These are phyloP conservation scores for Lamellibrachia luymesi DNA, from an alignment of 1,140 invertebrate genomes.

Conservation along the genomic window DNA sequence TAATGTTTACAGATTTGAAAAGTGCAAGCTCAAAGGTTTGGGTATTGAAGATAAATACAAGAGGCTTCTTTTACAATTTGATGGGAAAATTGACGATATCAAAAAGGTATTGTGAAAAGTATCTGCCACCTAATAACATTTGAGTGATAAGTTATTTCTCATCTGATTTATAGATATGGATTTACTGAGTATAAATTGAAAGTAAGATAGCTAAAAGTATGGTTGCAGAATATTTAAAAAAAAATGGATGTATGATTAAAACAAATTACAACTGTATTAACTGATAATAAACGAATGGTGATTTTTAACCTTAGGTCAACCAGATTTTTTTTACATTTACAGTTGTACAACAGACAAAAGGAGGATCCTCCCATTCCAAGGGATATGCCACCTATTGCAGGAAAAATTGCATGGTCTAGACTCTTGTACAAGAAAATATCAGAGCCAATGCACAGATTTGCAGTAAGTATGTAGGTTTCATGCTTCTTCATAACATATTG, in stretches of 20 bases:
- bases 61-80: slow-evolving; percentile 21
- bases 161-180: not conserved
- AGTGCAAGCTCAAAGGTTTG: slow-evolving; percentile 58
- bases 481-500: not conserved
- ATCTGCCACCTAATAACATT: not conserved
- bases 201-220: not conserved
- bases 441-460: slow-evolving; percentile 56
- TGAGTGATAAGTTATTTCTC: not conserved
- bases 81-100: slow-evolving; percentile 73
- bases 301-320: no score
- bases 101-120: slow-evolving; percentile 61
- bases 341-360: slow-evolving; percentile 56
- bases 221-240: not conserved
- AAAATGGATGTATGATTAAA: not conserved
- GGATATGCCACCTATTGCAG: slow-evolving; percentile 75
- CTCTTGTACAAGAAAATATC: slow-evolving; percentile 55
- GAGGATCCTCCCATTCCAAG: slow-evolving; percentile 80
- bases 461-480: slow-evolving; percentile 24
- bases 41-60: slow-evolving; percentile 58
- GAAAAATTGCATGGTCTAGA: slow-evolving; percentile 59
- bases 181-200: not conserved
- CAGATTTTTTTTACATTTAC: not conserved
- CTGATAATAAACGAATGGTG: no score
- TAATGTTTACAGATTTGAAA: slow-evolving; percentile 68
- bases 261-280: not conserved